Percentiles rank a stretch among this genome's conserved stretches.
Evolutionary conservation across 2,888 invertebrate species (phyloP).

Genomic region (Phortica magna): DNA sequence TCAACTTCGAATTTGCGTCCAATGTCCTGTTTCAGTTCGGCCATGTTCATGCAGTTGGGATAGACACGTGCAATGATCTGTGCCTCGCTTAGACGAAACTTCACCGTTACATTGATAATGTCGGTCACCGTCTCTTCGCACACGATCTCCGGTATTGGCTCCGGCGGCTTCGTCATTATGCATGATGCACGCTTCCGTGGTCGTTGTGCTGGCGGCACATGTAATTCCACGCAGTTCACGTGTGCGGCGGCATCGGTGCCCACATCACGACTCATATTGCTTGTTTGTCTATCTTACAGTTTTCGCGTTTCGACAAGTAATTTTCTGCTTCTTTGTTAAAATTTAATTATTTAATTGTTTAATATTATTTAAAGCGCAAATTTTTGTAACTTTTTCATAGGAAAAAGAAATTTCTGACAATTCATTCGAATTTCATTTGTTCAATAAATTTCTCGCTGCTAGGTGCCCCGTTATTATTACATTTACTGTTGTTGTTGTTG

Average conservation of each 20-base stretch:
- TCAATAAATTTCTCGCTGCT: constrained; percentile 61
- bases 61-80: constrained; percentile 76
- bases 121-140: constrained; percentile 36
- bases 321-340: not conserved
- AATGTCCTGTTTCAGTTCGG: constrained; percentile 82
- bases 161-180: constrained; percentile 25
- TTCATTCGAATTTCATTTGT: constrained; percentile 52
- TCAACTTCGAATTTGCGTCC: constrained; percentile 81
- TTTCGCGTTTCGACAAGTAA: not conserved
- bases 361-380: too few relatives aligned
- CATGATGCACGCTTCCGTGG: constrained; percentile 49
- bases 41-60: constrained; percentile 79
- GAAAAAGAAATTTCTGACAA: constrained; percentile 41
- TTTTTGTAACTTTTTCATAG: too few relatives aligned
- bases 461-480: constrained; percentile 57
- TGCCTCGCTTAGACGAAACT: constrained; percentile 72
- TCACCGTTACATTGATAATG: constrained; percentile 76
- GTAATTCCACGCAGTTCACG: constrained; percentile 56
- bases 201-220: constrained; percentile 46
- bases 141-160: not conserved
- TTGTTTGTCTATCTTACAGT: not conserved
- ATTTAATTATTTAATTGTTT: not conserved
- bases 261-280: constrained; percentile 48
- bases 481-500: not conserved
- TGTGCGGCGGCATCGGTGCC: constrained; percentile 38